These are phyloP conservation scores for Morpho achilles DNA, from an alignment of 2,888 invertebrate genomes.

Conservation along the genomic window DNA sequence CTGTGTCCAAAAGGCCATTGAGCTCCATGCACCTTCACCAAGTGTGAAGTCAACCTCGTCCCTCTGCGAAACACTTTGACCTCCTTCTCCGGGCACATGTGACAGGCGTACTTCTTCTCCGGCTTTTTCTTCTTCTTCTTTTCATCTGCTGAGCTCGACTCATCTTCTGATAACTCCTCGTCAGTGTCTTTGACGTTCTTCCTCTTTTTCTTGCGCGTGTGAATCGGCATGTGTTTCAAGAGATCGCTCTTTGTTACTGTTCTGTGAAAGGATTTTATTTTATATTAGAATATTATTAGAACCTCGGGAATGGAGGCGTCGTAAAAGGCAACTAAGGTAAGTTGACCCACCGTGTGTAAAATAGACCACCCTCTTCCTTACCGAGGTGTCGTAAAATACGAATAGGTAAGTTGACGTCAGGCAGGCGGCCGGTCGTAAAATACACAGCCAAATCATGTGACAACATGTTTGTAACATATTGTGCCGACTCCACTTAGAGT, in stretches of 20 bases:
- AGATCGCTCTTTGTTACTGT: conserved; percentile 81
- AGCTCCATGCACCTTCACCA: conserved; percentile 85
- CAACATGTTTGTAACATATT: too few relatives aligned
- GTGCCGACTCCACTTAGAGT: too few relatives aligned
- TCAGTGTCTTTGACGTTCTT: conserved; percentile 18
- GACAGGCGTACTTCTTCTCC: conserved; percentile 79
- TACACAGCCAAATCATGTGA: too few relatives aligned
- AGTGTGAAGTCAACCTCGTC: conserved; percentile 83
- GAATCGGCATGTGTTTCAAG: conserved; percentile 75
- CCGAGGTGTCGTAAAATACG: too few relatives aligned
- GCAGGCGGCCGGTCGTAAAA: too few relatives aligned
- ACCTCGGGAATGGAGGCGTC: too few relatives aligned
- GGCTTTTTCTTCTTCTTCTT: conserved; percentile 39
- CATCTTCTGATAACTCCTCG: conserved; percentile 37
- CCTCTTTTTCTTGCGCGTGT: conserved; percentile 44
- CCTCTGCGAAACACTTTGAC: conserved; percentile 81
- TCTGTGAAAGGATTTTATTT: conserved; percentile 45
- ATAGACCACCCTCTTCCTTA: too few relatives aligned
- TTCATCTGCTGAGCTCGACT: conserved; percentile 37
- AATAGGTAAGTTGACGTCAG: too few relatives aligned
- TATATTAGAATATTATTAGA: too few relatives aligned
- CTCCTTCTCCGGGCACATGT: conserved; percentile 82
- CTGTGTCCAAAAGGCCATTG: conserved; percentile 88
- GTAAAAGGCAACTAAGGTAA: too few relatives aligned
- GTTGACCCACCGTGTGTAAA: too few relatives aligned